phyloP scores from a whole-genome alignment of 1,140 invertebrate genomes.

The Ptiloglossa arizonensis region DNA sequence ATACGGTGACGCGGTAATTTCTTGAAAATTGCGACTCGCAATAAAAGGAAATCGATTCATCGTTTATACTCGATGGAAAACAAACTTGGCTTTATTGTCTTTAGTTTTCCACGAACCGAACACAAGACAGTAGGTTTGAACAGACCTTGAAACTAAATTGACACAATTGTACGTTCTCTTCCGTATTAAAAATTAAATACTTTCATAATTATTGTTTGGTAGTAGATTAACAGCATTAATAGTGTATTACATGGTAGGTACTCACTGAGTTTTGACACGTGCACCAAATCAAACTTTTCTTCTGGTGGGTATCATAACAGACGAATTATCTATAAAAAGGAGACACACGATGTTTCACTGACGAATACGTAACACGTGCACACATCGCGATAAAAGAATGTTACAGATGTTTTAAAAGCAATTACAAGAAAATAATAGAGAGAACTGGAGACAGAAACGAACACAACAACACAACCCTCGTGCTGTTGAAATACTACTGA shows the following conservation, averaged over 20 bases:
- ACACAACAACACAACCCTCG: neutral
- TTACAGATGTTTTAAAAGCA: neutral
- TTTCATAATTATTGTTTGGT: neutral
- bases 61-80: neutral
- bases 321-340: constrained; percentile 2
- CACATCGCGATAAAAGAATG: constrained; percentile 2
- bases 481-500: constrained; percentile 39
- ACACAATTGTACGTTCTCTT: neutral
- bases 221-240: neutral
- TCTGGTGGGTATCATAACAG: constrained; percentile 39
- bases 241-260: too few relatives aligned
- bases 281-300: constrained; percentile 17
- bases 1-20: neutral
- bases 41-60: neutral
- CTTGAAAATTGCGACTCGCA: neutral
- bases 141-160: constrained; percentile 33
- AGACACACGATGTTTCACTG: neutral
- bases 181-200: constrained; percentile 1
- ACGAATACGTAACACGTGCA: neutral
- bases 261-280: constrained; percentile 23
- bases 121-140: neutral
- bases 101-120: neutral
- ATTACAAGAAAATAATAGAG: neutral
- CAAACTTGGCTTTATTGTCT: neutral
- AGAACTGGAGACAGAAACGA: neutral